A percentile compares a stretch with the other conserved stretches of the same genome.
Conservation (phyloP, 2,888 invertebrate genomes). For the Megamerina dolium region DNA sequence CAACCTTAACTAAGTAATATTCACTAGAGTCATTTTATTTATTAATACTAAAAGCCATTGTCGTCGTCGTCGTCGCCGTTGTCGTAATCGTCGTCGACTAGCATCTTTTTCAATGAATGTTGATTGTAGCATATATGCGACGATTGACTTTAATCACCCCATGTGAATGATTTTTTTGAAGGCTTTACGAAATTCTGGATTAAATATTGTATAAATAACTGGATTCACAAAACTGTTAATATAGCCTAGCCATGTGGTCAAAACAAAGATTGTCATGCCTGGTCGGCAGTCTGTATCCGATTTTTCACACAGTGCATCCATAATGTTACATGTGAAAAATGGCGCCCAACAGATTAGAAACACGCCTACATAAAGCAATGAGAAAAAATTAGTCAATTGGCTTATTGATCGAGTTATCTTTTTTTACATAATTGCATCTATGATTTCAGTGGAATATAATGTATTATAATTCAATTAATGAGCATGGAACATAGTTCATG, state of each 20-base stretch:
- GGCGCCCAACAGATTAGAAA: conserved; percentile 99
- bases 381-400: background rate
- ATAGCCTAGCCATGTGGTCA: conserved; percentile 97
- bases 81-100: background rate
- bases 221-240: conserved; percentile 94
- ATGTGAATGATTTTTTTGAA: conserved; percentile 87
- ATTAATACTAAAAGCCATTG: too few relatives aligned
- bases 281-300: conserved; percentile 71
- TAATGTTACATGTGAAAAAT: conserved; percentile 96
- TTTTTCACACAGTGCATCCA: conserved; percentile 94
- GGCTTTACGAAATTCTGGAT: conserved; percentile 96
- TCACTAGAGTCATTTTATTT: too few relatives aligned
- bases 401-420: too few relatives aligned
- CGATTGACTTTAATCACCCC: conserved; percentile 47
- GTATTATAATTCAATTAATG: too few relatives aligned
- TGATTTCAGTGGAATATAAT: too few relatives aligned
- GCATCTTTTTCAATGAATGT: background rate
- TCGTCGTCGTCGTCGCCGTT: background rate
- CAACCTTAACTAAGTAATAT: too few relatives aligned
- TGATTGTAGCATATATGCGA: background rate
- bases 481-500: too few relatives aligned
- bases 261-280: conserved; percentile 82
- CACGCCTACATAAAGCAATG: conserved; percentile 62
- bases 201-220: conserved; percentile 91
- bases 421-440: too few relatives aligned